A percentile compares a stretch with the other conserved stretches of the same genome.
phyloP scores from a whole-genome alignment of 2,797 vertebrate genomes.

The Delichon dasypus region DNA sequence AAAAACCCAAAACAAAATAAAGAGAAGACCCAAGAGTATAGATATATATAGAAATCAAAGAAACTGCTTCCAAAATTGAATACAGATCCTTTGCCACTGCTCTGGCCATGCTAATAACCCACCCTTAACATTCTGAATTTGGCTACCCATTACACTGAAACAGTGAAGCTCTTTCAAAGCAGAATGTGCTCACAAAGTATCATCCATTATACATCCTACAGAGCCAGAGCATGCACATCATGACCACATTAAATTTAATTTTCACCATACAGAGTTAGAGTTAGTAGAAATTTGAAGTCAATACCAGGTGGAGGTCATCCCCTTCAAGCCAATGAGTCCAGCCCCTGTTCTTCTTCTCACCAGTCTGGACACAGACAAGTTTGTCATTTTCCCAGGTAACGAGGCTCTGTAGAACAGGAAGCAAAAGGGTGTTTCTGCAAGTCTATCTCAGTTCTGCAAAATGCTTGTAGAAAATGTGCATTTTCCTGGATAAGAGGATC shows the following conservation, averaged over 20 bases:
- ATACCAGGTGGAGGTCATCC: conserved; percentile 87
- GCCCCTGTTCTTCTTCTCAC: conserved; percentile 88
- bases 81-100: neutral
- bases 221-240: neutral
- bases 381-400: conserved; percentile 85
- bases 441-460: neutral
- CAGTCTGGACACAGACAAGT: conserved; percentile 84
- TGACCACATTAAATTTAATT: neutral
- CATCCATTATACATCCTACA: neutral
- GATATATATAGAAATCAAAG: neutral
- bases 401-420: conserved; percentile 74
- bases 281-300: neutral
- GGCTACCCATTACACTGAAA: neutral
- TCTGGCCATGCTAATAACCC: neutral
- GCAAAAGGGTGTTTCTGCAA: neutral
- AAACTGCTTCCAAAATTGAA: neutral
- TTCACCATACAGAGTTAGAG: neutral
- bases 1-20: neutral
- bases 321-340: conserved; percentile 92
- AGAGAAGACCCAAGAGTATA: neutral
- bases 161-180: neutral
- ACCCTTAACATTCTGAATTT: neutral
- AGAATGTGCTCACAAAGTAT: neutral
- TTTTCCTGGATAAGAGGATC: neutral
- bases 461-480: neutral